phyloP scores from a whole-genome alignment of 92 coral and sea anemone species.

The Zoanthus solanderi region DNA sequence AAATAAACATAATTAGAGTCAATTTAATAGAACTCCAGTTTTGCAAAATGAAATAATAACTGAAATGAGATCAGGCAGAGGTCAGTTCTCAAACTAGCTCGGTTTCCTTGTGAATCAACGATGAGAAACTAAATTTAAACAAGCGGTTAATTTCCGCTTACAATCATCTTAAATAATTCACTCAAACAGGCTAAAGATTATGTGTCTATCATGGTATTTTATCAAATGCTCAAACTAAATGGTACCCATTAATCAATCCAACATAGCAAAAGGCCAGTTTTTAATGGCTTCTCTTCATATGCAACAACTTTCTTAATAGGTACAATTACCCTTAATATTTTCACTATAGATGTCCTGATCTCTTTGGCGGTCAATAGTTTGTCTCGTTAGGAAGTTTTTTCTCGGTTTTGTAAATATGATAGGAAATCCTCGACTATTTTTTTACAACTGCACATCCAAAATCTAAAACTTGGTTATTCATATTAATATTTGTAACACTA shows the following conservation, averaged over 20 bases:
- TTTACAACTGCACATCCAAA: neutral
- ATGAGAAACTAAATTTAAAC: neutral
- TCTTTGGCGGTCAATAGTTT: conserved; percentile 63
- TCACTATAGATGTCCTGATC: conserved; percentile 76
- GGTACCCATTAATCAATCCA: conserved; percentile 38
- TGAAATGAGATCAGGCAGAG: neutral
- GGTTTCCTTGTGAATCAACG: conserved; percentile 8
- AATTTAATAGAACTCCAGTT: conserved; percentile 46
- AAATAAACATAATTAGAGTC: conserved; percentile 60
- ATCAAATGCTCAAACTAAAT: conserved; percentile 39
- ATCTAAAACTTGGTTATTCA: neutral
- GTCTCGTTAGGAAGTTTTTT: conserved; percentile 29
- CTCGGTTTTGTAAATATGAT: conserved; percentile 26
- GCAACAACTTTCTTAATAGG: conserved; percentile 81
- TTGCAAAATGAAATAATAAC: conserved; percentile 38
- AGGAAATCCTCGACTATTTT: neutral
- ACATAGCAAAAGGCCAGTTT: conserved; percentile 48
- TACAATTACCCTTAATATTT: conserved; percentile 71
- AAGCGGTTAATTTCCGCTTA: conserved; percentile 11
- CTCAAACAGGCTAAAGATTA: conserved; percentile 22
- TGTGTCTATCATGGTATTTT: conserved; percentile 38
- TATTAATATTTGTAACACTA: too few relatives aligned
- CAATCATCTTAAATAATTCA: conserved; percentile 27
- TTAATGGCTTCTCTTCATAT: conserved; percentile 57
- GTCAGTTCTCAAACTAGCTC: neutral